Conservation (phyloP, 2,888 invertebrate species). For the Oxystoma pomonae region DNA sequence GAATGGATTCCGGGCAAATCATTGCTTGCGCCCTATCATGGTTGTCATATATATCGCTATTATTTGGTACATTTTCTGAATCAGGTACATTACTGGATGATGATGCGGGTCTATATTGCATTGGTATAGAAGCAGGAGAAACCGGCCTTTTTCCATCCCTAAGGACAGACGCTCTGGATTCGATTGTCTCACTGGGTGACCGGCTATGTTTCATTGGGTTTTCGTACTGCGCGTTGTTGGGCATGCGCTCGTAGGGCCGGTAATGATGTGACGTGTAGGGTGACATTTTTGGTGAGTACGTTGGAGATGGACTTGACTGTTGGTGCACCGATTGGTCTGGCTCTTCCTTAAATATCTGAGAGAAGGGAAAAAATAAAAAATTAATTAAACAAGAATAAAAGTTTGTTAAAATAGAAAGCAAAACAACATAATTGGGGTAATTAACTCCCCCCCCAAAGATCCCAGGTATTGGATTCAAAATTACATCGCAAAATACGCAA, state of each 20-base stretch:
- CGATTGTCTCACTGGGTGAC: slow-evolving; percentile 55
- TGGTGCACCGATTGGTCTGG: slow-evolving; percentile 37
- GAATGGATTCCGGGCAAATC: slow-evolving; percentile 48
- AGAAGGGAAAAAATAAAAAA: too few species aligned
- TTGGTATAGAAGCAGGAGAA: slow-evolving; percentile 17
- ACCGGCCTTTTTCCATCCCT: slow-evolving; percentile 51
- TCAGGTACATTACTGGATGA: slow-evolving; percentile 52
- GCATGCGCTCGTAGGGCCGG: slow-evolving; percentile 38
- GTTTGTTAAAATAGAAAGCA: too few species aligned
- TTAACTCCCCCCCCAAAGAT: too few species aligned
- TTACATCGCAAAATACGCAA: too few species aligned
- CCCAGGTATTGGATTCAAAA: too few species aligned
- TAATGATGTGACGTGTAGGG: slow-evolving; percentile 46
- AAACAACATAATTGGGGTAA: too few species aligned
- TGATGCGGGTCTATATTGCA: slow-evolving; percentile 48
- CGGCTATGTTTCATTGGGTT: slow-evolving; percentile 53
- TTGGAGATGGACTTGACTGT: slow-evolving; percentile 46
- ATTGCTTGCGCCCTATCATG: slow-evolving; percentile 47
- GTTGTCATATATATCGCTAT: slow-evolving; percentile 52
- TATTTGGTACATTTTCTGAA: slow-evolving; percentile 55
- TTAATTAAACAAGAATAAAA: too few species aligned
- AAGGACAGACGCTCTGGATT: slow-evolving; percentile 61
- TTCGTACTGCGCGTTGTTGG: slow-evolving; percentile 31
- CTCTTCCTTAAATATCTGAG: slow-evolving; percentile 38
- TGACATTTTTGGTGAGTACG: slow-evolving; percentile 50